These are phyloP conservation scores for Cylindroiulus punctatus DNA, from an alignment of 2,888 invertebrate genomes.

Conservation along the genomic window DNA sequence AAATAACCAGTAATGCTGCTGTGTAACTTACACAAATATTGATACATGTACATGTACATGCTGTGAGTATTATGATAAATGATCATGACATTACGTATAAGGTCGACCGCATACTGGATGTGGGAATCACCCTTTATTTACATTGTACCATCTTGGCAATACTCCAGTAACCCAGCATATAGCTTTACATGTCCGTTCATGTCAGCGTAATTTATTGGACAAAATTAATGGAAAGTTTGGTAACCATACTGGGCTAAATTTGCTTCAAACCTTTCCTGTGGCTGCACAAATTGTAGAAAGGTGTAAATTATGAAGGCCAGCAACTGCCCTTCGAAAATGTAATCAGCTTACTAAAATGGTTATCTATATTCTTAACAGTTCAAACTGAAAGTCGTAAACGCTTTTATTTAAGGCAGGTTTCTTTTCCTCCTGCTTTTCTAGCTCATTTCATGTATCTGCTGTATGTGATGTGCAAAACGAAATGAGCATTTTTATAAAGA, in stretches of 20 bases:
- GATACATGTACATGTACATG: too few relatives aligned
- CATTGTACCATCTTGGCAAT: too few relatives aligned
- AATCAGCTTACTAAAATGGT: slow-evolving; percentile 20
- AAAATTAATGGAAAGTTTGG: background rate
- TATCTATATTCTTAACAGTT: slow-evolving; percentile 22
- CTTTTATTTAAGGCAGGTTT: slow-evolving; percentile 13
- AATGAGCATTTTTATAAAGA: slow-evolving; percentile 42
- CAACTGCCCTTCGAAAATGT: slow-evolving; percentile 2
- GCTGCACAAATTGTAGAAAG: background rate
- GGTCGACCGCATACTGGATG: too few relatives aligned
- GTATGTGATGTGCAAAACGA: slow-evolving; percentile 26
- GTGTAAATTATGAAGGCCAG: background rate
- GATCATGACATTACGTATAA: too few relatives aligned
- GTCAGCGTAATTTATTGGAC: too few relatives aligned
- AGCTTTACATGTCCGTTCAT: too few relatives aligned
- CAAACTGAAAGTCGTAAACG: slow-evolving; percentile 29
- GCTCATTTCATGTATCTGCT: slow-evolving; percentile 4
- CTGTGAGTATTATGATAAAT: too few relatives aligned
- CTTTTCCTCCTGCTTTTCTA: background rate
- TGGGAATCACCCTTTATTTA: too few relatives aligned
- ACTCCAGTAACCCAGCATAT: too few relatives aligned
- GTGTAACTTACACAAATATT: too few relatives aligned
- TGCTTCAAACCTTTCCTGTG: background rate
- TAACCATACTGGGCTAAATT: background rate
- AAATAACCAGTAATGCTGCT: too few relatives aligned